A percentile compares a stretch with the other conserved stretches of the same genome.
These are phyloP conservation scores for Neelides sp. DNA, from an alignment of 1,140 invertebrate species.

Conservation along the genomic window DNA sequence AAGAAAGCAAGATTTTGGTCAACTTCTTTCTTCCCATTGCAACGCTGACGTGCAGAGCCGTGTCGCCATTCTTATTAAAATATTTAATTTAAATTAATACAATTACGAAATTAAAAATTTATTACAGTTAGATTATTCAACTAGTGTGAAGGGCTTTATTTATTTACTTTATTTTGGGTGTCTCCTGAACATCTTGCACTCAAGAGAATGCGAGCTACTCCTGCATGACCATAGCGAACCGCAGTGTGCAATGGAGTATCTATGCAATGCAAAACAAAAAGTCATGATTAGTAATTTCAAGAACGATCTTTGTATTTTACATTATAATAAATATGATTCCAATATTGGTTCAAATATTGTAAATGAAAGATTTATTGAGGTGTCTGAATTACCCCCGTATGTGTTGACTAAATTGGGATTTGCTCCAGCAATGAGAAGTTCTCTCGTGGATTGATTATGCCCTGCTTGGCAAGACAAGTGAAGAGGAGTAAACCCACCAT, in stretches of 20 bases:
- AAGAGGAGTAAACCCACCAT: slow-evolving; percentile 79
- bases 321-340: too few relatives aligned
- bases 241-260: slow-evolving; percentile 90
- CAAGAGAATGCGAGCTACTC: slow-evolving; percentile 83
- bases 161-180: slow-evolving; percentile 71
- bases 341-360: too few relatives aligned
- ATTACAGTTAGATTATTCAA: too few relatives aligned
- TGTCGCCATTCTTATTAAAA: slow-evolving; percentile 70
- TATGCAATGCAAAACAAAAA: slow-evolving; percentile 61
- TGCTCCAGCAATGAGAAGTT: slow-evolving; percentile 71
- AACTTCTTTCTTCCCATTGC: slow-evolving; percentile 86
- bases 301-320: too few relatives aligned
- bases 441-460: slow-evolving; percentile 85
- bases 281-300: background rate
- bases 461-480: slow-evolving; percentile 76
- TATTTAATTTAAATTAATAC: slow-evolving; percentile 2
- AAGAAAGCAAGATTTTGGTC: slow-evolving; percentile 76
- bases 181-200: slow-evolving; percentile 74
- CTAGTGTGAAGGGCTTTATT: too few relatives aligned
- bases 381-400: too few relatives aligned
- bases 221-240: slow-evolving; percentile 87
- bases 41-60: slow-evolving; percentile 79
- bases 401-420: slow-evolving; percentile 43
- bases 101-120: background rate
- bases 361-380: too few relatives aligned